Evolutionary conservation across 2,888 invertebrate genomes (phyloP), one percentile per base, ranked within the genome.

Genomic region (Tetragonula carbonaria): DNA sequence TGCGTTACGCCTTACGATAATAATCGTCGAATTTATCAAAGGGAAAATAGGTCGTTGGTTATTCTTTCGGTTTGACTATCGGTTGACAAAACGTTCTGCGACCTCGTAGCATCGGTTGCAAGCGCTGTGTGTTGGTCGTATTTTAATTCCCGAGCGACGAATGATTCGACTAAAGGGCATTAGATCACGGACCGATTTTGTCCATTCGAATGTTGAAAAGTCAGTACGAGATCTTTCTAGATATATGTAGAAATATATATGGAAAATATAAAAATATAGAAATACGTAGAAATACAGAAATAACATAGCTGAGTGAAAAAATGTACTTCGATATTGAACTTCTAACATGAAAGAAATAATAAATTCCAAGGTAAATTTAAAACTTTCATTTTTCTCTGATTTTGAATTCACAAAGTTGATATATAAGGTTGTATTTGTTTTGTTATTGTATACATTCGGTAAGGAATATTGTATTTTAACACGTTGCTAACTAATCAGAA

Each of bases 31-130:
- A 63, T 38, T 33, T 62, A 67, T 33, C 71, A 53, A 23, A 33
- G 63, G 65, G 45, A 74, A 74, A 80, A 74, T 63, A 57, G 57
- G 74, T 78, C 74, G 53, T 50, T 50, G 57, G 55, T 74, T 65
- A 70, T 81, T 79, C 80, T 57, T 66, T 71, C 8, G 57, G 16
- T 45, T 28, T 65, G 51, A n/a, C 74, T 45, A 71, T 63, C 38
- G 74, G 23, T 23, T 57, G 33, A 80, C 75, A 81, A 74, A 28
- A 81, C 51, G 55, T 71, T 73, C 66, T 62, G 80, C 73, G 70
- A 73, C 23, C 59, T 57, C 33, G 18, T 51, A 50, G 74, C 45
- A 2, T 57, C n/a, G n/a, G 57, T 57, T 72, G 21, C 57, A 28
- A 53, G 63, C 62, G n/a, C 23, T 72, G 74, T 63, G 21, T 33